Conservation (phyloP, 2,888 invertebrate genomes). For the Drosophila monieri region DNA sequence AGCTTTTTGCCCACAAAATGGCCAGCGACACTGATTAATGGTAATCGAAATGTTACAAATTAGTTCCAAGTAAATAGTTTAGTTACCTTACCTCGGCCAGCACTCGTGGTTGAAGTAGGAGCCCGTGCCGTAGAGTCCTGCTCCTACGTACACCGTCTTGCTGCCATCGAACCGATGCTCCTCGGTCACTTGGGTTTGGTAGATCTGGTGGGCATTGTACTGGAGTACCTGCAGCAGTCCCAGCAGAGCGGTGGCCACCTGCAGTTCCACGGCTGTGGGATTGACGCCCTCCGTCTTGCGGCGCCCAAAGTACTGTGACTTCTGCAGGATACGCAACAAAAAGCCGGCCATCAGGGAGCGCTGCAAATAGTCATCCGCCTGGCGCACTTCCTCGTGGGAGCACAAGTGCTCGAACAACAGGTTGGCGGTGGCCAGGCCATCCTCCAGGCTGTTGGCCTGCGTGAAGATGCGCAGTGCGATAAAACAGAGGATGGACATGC, state of each 20-base stretch:
- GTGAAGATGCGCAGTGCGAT: constrained; percentile 91
- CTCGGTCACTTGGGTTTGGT: constrained; percentile 86
- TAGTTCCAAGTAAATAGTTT: neutral
- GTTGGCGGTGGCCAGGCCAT: constrained; percentile 82
- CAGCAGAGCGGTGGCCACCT: constrained; percentile 88
- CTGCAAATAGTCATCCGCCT: constrained; percentile 89
- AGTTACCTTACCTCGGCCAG: constrained; percentile 85
- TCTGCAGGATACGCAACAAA: constrained; percentile 89
- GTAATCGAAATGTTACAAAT: neutral
- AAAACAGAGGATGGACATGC: constrained; percentile 92
- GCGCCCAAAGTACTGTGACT: constrained; percentile 87
- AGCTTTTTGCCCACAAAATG: constrained; percentile 90
- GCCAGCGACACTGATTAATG: constrained; percentile 87
- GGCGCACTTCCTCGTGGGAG: constrained; percentile 87
- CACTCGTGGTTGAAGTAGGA: constrained; percentile 94
- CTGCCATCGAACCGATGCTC: constrained; percentile 84
- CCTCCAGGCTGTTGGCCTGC: constrained; percentile 85
- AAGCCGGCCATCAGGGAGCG: constrained; percentile 91
- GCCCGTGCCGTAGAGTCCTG: constrained; percentile 90
- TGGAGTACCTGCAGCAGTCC: constrained; percentile 90
- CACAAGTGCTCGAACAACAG: constrained; percentile 87
- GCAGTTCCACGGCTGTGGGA: constrained; percentile 85
- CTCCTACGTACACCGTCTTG: constrained; percentile 84
- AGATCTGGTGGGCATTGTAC: constrained; percentile 94
- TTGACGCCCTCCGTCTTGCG: constrained; percentile 84